phyloP scores from a whole-genome alignment of 2,888 invertebrate genomes.

The Meganola albula region DNA sequence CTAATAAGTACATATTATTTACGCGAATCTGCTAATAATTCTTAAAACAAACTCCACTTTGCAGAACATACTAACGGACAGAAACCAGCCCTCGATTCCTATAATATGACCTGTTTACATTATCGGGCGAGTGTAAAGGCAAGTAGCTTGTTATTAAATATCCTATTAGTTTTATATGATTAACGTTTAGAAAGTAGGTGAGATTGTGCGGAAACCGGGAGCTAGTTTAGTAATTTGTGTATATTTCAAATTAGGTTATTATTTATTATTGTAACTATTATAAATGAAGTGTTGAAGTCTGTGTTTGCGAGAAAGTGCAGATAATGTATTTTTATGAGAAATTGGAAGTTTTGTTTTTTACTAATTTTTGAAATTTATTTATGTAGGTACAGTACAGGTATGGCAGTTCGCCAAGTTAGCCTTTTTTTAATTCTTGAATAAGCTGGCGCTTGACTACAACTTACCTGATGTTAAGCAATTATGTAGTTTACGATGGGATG shows the following conservation, averaged over 20 bases:
- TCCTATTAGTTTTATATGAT: conserved; percentile 25
- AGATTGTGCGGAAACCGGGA: conserved; percentile 23
- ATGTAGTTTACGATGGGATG: too few species aligned
- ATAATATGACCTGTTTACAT: conserved; percentile 31
- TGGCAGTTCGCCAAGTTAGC: too few species aligned
- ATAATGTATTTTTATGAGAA: too few species aligned
- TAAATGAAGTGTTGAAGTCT: too few species aligned
- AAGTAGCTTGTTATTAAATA: conserved; percentile 15
- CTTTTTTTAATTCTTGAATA: too few species aligned
- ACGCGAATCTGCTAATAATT: conserved; percentile 23
- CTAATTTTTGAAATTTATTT: too few species aligned
- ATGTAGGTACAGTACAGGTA: too few species aligned
- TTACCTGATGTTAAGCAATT: too few species aligned
- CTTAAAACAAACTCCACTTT: conserved; percentile 20
- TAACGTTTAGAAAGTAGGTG: conserved; percentile 27
- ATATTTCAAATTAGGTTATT: conserved; percentile 13
- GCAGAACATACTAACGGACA: conserved; percentile 41
- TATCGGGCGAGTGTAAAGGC: conserved; percentile 21
- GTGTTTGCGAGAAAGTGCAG: too few species aligned
- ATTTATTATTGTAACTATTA: too few species aligned
- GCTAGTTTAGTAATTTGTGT: conserved; percentile 18
- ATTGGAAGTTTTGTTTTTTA: too few species aligned
- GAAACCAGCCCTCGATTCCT: conserved; percentile 38
- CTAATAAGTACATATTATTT: conserved; percentile 15
- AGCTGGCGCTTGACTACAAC: too few species aligned